Conservation (phyloP, 30 jellyfish, hydroid and myxozoan genomes). For the Calvadosia cruxmelitensis region DNA sequence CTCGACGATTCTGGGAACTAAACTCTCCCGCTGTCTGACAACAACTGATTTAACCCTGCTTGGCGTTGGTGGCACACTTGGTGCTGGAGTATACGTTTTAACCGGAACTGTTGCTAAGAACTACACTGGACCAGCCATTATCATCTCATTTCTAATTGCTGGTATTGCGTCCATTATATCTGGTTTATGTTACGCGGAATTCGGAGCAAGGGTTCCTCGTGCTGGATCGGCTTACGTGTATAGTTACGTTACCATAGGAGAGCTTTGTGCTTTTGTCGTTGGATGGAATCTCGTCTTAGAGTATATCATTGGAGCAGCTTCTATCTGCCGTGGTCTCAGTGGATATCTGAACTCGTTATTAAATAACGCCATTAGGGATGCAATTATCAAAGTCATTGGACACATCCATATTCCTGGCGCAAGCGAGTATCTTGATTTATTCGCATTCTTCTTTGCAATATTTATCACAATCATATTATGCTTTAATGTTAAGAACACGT, state of each 20-base stretch:
- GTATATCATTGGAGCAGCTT: slow-evolving; percentile 97
- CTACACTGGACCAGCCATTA: slow-evolving; percentile 95
- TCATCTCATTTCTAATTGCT: slow-evolving; percentile 81
- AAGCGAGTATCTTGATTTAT: slow-evolving; percentile 55
- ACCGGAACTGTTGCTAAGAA: slow-evolving; percentile 85
- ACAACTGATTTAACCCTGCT: slow-evolving; percentile 77
- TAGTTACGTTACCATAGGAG: slow-evolving; percentile 93
- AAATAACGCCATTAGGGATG: slow-evolving; percentile 55
- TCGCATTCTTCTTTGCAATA: slow-evolving; percentile 48
- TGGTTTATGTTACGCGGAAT: slow-evolving; percentile 94
- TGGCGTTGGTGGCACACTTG: slow-evolving; percentile 93
- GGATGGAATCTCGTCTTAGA: slow-evolving; percentile 97
- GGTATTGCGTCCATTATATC: slow-evolving; percentile 86
- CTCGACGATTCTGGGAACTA: slow-evolving; percentile 26
- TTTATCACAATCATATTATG: slow-evolving; percentile 42
- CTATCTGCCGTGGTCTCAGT: slow-evolving; percentile 91
- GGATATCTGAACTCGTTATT: slow-evolving; percentile 72
- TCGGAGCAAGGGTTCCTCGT: slow-evolving; percentile 92
- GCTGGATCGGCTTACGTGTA: slow-evolving; percentile 96
- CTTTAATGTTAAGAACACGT: slow-evolving; percentile 59
- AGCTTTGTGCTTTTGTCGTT: slow-evolving; percentile 74
- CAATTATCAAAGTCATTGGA: slow-evolving; percentile 30
- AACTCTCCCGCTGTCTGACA: slow-evolving; percentile 73
- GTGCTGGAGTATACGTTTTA: slow-evolving; percentile 98
- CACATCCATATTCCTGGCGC: slow-evolving; percentile 62